phyloP scores from a whole-genome alignment of 1,140 invertebrate species.

The Anoplophora glabripennis region DNA sequence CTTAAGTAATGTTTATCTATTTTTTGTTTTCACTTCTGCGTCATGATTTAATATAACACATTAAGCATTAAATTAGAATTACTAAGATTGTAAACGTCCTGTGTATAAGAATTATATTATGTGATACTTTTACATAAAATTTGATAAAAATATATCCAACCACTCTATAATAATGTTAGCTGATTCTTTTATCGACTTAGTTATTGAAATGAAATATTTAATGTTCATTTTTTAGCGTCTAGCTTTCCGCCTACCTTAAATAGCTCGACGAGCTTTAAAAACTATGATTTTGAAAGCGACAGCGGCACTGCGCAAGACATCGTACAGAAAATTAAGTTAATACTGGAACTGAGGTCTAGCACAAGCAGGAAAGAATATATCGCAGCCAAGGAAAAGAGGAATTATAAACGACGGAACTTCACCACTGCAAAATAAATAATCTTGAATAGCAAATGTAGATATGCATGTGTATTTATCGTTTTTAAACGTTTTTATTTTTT shows the following conservation, averaged over 20 bases:
- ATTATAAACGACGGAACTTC: neutral
- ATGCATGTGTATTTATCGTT: no score
- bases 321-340: conserved; percentile 82
- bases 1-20: no score
- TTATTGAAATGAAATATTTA: conserved; percentile 7
- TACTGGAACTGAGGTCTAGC: conserved; percentile 77
- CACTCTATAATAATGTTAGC: conserved; percentile 43
- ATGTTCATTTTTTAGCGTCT: conserved; percentile 43
- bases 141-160: conserved; percentile 1
- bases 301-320: conserved; percentile 73
- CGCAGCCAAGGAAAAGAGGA: conserved; percentile 56
- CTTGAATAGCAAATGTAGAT: neutral
- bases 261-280: conserved; percentile 67
- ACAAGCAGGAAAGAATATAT: conserved; percentile 75
- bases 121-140: neutral
- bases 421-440: neutral
- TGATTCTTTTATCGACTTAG: conserved; percentile 26
- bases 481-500: no score
- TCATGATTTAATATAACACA: no score
- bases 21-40: no score
- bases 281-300: conserved; percentile 84
- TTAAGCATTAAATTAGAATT: no score
- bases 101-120: neutral
- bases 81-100: no score
- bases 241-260: conserved; percentile 49